These are phyloP conservation scores for Gymnorhina tibicen DNA, from an alignment of 2,113 vertebrate genomes.

Conservation along the genomic window DNA sequence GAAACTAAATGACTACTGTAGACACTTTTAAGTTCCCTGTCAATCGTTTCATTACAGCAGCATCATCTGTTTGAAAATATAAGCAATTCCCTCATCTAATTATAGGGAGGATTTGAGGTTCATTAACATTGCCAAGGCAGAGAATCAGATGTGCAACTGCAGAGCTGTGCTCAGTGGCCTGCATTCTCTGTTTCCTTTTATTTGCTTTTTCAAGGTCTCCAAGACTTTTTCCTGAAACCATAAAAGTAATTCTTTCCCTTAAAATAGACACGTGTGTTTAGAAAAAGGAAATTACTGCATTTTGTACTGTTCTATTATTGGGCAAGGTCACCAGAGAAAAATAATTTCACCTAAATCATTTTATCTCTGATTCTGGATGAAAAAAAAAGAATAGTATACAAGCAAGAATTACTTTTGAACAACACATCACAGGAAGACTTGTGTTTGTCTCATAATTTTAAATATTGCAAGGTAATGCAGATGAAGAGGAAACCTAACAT, in stretches of 20 bases:
- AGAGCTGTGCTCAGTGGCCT: constrained; percentile 84
- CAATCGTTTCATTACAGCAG: constrained; percentile 92
- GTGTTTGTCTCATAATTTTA: background rate
- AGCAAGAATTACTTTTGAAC: background rate
- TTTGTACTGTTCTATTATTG: constrained; percentile 81
- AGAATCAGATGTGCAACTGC: constrained; percentile 91
- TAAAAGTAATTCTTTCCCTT: constrained; percentile 82
- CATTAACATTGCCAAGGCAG: constrained; percentile 96
- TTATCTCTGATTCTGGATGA: constrained; percentile 47
- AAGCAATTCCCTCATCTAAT: constrained; percentile 99
- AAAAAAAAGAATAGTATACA: background rate
- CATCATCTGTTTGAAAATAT: constrained; percentile 99
- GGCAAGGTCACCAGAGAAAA: constrained; percentile 75
- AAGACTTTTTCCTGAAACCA: constrained; percentile 78
- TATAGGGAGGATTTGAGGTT: constrained; percentile 99
- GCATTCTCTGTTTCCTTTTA: constrained; percentile 78
- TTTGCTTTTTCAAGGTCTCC: constrained; percentile 80
- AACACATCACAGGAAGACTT: constrained; percentile 18
- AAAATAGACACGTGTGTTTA: constrained; percentile 78
- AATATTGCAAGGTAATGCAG: constrained; percentile 20
- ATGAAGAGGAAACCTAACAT: constrained; percentile 24
- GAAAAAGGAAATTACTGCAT: constrained; percentile 85
- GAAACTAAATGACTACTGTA: constrained; percentile 81
- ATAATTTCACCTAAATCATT: constrained; percentile 78
- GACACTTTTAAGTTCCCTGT: constrained; percentile 87